Evolutionary conservation across 2,113 vertebrate genomes (phyloP), one percentile per base, ranked within the genome.

Genomic region (Mesoclemmys tuberculata): DNA sequence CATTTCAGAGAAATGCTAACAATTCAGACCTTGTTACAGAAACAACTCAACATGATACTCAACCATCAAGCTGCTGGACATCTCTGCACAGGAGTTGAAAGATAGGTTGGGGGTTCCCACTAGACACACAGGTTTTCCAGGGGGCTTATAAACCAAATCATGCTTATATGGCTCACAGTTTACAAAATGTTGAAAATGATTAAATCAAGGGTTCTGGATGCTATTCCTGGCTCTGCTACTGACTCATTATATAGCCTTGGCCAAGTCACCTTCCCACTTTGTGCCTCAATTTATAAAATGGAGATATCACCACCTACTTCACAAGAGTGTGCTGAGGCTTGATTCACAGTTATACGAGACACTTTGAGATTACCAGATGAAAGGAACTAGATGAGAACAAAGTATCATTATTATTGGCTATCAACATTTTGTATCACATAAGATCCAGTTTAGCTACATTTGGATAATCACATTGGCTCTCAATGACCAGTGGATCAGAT

Each of bases 31-130:
- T 2, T 0, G 64, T 79, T 75, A 56, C 79, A 54, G n/a, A 90
- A 31, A 5, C 80, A 51, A 24, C 46, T 44, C 90, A 46, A n/a
- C 38, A 0, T 0, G 6, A 13, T 1, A 56, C 6, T 7, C 78
- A 64, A 46, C 3, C 1, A 11, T 12, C 44, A 4, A 29, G 22
- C 41, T 27, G 41, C 74, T 77, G 41, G 74, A 46, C 41, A 26
- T 10, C 41, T 46, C 26, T 46, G 71, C 74, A 44, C 41, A 16
- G 12, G 41, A 27, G 41, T 4, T 46, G 12, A 46, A 77, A 27
- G 74, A 1, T 27, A 46, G 14, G 74, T 22, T 14, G 24, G n/a
- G n/a, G 74, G 41, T 41, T 27, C 74, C 56, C 74, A 46, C 8
- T 46, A 77, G 24, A 29, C 9, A 71, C 35, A 14, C 38, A 4